Base-by-base conservation (phyloP, 2,113 vertebrate genomes). In the Myrmecobius fasciatus region DNA sequence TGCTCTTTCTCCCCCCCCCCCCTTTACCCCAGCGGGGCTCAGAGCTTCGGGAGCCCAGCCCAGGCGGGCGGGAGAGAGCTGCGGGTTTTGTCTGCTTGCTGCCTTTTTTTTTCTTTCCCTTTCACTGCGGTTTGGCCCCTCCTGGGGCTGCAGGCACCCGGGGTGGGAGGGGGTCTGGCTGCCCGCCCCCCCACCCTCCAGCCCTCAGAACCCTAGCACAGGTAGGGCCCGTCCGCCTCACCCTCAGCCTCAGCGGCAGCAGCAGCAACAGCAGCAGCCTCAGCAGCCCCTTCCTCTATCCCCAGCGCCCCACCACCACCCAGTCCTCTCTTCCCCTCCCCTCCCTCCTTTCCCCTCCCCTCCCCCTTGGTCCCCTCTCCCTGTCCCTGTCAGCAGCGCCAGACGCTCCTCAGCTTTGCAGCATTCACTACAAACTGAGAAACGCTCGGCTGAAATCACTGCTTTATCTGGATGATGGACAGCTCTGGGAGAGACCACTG, bases 391-490 rank as follows among this genome's bases (percentile, higher is more conserved):
- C 97, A 97, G 98, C 97, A 96, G 97, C 97, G 94, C 95, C 95
- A 94, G 96, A 96, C 96, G 97, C 93, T 94, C 95, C 92, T 94
- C 97, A 94, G 96, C 96, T 97, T 96, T 95, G 97, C 98, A 97
- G 98, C 98, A 98, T 98, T 98, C 97, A 96, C 96, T 94, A 97
- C 96, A 97, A 97, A 97, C 93, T 97, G 97, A 96, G 98, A 97
- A 94, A 97, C 98, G 98, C 98, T 98, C 98, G 98, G 98, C 96
- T 97, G 98, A 98, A 98, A 98, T 98, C 98, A 97, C 97, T 97
- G 98, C 98, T 98, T 98, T 98, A 98, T 98, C 98, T 96, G 97
- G 92, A 96, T 97, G 97, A 98, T 98, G 97, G 98, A 98, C 98
- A 98, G 98, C 97, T 96, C 97, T 95, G 98, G 98, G 96, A 97